Conservation (phyloP, 2,888 invertebrate genomes). For the Mantis religiosa region DNA sequence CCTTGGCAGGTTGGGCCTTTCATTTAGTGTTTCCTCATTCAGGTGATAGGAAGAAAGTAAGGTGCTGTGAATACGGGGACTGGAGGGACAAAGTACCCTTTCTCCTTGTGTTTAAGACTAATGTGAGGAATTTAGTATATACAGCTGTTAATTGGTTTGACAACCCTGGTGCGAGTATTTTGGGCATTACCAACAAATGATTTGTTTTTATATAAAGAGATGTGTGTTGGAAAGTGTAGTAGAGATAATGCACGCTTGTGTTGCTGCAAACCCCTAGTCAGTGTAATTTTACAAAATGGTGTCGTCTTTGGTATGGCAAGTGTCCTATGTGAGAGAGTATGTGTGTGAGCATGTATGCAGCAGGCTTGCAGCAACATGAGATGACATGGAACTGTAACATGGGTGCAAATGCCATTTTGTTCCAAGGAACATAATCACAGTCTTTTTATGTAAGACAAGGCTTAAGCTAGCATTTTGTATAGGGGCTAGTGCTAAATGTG, state of each 20-base stretch:
- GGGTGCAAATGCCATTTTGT: background rate
- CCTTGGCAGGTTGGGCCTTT: conserved; percentile 8
- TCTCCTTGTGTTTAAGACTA: conserved; percentile 14
- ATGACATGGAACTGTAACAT: background rate
- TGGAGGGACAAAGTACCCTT: background rate
- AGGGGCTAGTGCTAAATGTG: background rate
- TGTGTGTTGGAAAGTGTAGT: background rate
- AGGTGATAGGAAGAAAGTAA: conserved; percentile 11
- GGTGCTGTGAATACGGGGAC: conserved; percentile 13
- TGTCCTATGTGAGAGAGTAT: background rate
- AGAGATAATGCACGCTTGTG: background rate
- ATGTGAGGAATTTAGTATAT: conserved; percentile 22
- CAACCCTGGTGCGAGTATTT: background rate
- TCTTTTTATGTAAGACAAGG: background rate
- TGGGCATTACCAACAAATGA: background rate
- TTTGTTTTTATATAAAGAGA: background rate
- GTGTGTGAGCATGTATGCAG: background rate
- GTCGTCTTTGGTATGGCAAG: background rate
- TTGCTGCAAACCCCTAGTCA: background rate
- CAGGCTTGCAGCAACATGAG: background rate
- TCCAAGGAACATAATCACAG: background rate
- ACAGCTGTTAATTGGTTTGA: background rate
- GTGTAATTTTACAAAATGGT: background rate
- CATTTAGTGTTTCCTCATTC: conserved; percentile 14
- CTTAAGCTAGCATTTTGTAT: background rate